A percentile compares a stretch with the other conserved stretches of the same genome.
These are phyloP conservation scores for Tribolium freemani DNA, from an alignment of 2,888 invertebrate genomes.

Conservation along the genomic window DNA sequence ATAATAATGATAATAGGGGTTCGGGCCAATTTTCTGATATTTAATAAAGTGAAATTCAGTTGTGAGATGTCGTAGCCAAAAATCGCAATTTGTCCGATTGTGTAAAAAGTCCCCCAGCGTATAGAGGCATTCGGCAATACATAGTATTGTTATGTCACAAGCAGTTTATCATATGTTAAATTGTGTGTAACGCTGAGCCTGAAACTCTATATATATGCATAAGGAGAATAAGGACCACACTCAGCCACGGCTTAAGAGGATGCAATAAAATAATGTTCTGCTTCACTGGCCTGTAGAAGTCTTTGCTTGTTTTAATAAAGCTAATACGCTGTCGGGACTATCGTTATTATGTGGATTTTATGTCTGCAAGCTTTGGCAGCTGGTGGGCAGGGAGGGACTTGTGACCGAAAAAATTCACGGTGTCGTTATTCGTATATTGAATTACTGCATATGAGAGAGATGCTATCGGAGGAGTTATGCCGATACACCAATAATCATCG, in stretches of 20 bases:
- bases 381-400: neutral
- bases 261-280: slow-evolving; percentile 61
- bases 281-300: slow-evolving; percentile 56
- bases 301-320: slow-evolving; percentile 60
- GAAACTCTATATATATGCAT: slow-evolving; percentile 31
- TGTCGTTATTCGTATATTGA: neutral
- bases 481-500: slow-evolving; percentile 18
- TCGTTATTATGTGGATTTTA: slow-evolving; percentile 36
- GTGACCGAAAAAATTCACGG: no score
- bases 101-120: neutral
- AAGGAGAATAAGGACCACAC: slow-evolving; percentile 55
- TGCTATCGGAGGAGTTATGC: slow-evolving; percentile 17
- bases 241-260: slow-evolving; percentile 48
- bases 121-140: slow-evolving; percentile 17
- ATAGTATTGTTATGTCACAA: slow-evolving; percentile 55
- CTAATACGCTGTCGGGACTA: slow-evolving; percentile 55
- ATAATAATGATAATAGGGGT: no score
- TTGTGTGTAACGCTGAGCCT: slow-evolving; percentile 57
- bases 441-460: slow-evolving; percentile 16
- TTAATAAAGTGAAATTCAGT: no score
- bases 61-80: no score
- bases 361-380: slow-evolving; percentile 32
- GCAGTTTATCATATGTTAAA: slow-evolving; percentile 62
- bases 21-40: no score
- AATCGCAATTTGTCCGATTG: neutral